Percentiles rank a stretch among this genome's conserved stretches.
Conservation (phyloP, 1,140 invertebrate genomes). For the Sesamia nonagrioides region DNA sequence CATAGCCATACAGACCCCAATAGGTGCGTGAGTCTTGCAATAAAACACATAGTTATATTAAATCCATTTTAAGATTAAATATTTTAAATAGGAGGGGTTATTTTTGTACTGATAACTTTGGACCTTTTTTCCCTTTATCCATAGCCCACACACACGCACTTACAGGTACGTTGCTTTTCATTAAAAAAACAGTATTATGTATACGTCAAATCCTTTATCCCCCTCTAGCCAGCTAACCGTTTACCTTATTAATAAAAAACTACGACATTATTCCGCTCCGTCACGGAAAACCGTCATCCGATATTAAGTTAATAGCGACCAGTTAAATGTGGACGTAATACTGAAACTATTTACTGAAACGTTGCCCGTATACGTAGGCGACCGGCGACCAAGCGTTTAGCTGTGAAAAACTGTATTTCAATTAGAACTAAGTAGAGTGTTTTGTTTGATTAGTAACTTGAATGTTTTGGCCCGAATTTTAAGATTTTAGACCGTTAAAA, state of each 20-base stretch:
- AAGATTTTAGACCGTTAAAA: too few relatives aligned
- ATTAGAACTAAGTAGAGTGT: slow-evolving; percentile 7
- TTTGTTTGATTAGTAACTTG: not conserved
- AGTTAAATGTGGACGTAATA: slow-evolving; percentile 8
- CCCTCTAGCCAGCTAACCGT: not conserved
- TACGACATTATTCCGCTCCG: slow-evolving; percentile 29
- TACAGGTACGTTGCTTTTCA: not conserved
- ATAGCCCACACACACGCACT: too few relatives aligned
- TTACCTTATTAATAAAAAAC: slow-evolving; percentile 31
- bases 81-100: too few relatives aligned
- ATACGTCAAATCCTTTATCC: not conserved
- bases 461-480: too few relatives aligned
- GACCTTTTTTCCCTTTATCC: too few relatives aligned
- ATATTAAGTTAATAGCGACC: slow-evolving; percentile 37
- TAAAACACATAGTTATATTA: too few relatives aligned
- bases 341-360: slow-evolving; percentile 16
- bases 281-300: slow-evolving; percentile 33
- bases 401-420: slow-evolving; percentile 7
- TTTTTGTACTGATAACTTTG: too few relatives aligned
- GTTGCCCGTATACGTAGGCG: slow-evolving; percentile 3
- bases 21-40: too few relatives aligned
- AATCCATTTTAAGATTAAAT: too few relatives aligned
- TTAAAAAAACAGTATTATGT: not conserved
- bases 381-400: slow-evolving; percentile 12
- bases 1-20: too few relatives aligned